Percentiles rank a stretch among this genome's conserved stretches.
Evolutionary conservation across 2,888 invertebrate genomes (phyloP).

Genomic region (Mythimna impura): DNA sequence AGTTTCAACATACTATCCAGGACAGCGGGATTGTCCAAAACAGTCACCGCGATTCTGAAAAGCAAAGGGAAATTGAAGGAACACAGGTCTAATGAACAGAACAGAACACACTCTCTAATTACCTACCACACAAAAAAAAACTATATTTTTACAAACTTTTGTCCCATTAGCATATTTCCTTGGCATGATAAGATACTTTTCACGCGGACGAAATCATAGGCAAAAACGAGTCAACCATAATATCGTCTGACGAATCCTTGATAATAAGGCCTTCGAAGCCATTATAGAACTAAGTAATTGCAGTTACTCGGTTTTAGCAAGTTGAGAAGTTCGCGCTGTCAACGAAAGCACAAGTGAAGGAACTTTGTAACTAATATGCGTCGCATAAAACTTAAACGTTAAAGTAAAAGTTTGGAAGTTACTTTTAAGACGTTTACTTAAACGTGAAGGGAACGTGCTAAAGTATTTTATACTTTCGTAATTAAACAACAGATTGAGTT

Average conservation of each 20-base stretch:
- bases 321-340: conserved; percentile 43
- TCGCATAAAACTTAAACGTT: conserved; percentile 48
- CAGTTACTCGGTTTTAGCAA: conserved; percentile 39
- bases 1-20: too few relatives aligned
- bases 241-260: conserved; percentile 24
- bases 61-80: too few relatives aligned
- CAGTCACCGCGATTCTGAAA: too few relatives aligned
- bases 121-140: too few relatives aligned
- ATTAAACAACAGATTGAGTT: conserved; percentile 26
- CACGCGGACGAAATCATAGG: background rate
- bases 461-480: conserved; percentile 38
- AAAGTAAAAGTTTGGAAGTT: conserved; percentile 38
- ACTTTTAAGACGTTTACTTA: conserved; percentile 41
- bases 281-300: conserved; percentile 53
- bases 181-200: background rate
- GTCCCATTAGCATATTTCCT: background rate
- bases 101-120: too few relatives aligned
- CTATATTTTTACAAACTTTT: background rate
- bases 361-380: conserved; percentile 55
- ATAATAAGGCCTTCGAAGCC: conserved; percentile 44
- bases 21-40: too few relatives aligned
- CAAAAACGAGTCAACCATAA: conserved; percentile 8
- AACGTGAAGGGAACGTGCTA: conserved; percentile 7
- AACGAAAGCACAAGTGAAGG: conserved; percentile 59
- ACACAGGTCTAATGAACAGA: too few relatives aligned